A percentile compares a stretch with the other conserved stretches of the same genome.
These are phyloP conservation scores for Tadarida brasiliensis DNA, from an alignment of 2,797 vertebrate genomes.

Conservation along the genomic window DNA sequence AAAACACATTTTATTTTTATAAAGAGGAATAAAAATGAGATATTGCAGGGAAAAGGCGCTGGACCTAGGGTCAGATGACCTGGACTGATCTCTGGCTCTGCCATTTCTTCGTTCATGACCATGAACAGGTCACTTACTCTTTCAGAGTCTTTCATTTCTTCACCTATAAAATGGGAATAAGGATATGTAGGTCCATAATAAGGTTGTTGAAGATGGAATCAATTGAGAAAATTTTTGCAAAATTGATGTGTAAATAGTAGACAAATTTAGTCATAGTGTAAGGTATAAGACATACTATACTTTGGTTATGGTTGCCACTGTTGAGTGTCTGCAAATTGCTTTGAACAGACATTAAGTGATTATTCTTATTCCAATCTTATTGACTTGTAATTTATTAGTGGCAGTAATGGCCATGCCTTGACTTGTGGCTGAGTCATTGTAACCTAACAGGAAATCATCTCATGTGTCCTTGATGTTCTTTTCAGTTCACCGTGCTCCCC, in stretches of 20 bases:
- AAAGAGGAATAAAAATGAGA: conserved; percentile 10
- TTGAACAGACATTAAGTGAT: background rate
- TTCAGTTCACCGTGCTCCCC: conserved; percentile 93
- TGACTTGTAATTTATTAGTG: background rate
- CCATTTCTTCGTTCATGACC: background rate
- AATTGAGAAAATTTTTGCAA: background rate
- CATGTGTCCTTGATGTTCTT: conserved; percentile 71
- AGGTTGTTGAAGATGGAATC: background rate
- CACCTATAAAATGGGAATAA: background rate
- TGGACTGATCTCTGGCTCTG: background rate
- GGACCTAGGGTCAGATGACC: background rate
- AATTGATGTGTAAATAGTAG: background rate
- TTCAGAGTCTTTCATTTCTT: background rate
- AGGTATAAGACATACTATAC: background rate
- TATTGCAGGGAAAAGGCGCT: background rate
- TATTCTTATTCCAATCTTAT: background rate
- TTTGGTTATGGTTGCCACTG: background rate
- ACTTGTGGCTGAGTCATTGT: background rate
- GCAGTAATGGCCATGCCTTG: background rate
- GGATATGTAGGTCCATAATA: background rate
- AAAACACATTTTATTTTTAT: background rate
- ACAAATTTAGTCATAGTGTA: background rate
- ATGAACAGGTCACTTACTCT: background rate
- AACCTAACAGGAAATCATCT: conserved; percentile 27
- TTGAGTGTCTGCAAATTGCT: background rate